Percentiles rank a stretch among this genome's conserved stretches.
phyloP scores from a whole-genome alignment of 1,140 invertebrate species.

The Metaphire vulgaris region DNA sequence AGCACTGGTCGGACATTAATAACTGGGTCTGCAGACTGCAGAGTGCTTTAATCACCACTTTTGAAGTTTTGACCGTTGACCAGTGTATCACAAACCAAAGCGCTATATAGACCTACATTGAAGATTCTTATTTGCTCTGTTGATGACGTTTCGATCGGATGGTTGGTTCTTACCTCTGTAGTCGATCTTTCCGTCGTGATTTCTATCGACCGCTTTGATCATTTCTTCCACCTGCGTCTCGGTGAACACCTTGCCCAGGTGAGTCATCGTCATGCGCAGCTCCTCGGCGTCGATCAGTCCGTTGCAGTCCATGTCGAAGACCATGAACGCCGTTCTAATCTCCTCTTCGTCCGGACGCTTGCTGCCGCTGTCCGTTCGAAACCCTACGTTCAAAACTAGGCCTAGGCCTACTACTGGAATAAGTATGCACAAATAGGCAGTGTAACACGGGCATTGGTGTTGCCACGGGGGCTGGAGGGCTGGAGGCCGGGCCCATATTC shows the following conservation, averaged over 20 bases:
- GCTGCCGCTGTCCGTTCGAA: neutral
- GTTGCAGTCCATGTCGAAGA: slow-evolving; percentile 29
- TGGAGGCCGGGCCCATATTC: neutral
- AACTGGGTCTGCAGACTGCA: neutral
- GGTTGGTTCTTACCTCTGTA: slow-evolving; percentile 30
- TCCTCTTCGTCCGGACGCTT: slow-evolving; percentile 53
- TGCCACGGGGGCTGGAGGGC: neutral
- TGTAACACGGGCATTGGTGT: neutral
- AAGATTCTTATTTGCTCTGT: too few relatives aligned
- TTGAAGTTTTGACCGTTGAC: neutral
- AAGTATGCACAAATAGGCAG: neutral
- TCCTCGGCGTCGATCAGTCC: slow-evolving; percentile 29
- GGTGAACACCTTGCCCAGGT: slow-evolving; percentile 24
- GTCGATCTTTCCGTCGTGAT: slow-evolving; percentile 31
- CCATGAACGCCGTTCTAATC: slow-evolving; percentile 74
- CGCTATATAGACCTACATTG: neutral
- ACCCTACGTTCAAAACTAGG: neutral
- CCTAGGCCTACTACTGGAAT: neutral
- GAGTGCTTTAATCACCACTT: neutral
- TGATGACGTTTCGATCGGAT: too few relatives aligned
- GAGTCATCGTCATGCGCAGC: slow-evolving; percentile 23
- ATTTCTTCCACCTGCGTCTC: slow-evolving; percentile 28
- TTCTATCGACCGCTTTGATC: slow-evolving; percentile 30
- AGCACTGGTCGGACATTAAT: neutral
- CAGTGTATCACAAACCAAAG: neutral